A percentile compares a stretch with the other conserved stretches of the same genome.
These are phyloP conservation scores for Callionymus lyra DNA, from an alignment of 2,113 vertebrate genomes.

Conservation along the genomic window DNA sequence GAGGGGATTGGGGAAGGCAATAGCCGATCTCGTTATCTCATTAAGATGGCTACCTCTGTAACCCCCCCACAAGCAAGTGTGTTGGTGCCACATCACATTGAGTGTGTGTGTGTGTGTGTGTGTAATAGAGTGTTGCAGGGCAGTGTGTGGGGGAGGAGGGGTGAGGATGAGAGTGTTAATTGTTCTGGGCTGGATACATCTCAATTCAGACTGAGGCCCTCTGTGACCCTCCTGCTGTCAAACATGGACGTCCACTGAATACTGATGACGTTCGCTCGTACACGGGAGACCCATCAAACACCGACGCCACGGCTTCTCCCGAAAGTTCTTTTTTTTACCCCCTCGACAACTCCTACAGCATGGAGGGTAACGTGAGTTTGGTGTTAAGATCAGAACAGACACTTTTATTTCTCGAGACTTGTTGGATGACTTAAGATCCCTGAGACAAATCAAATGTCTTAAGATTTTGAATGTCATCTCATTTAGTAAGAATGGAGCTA, in stretches of 20 bases:
- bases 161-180: constrained; percentile 11
- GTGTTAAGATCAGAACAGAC: too few relatives aligned
- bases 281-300: too few relatives aligned
- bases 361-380: too few relatives aligned
- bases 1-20: constrained; percentile 9
- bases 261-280: constrained; percentile 11
- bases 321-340: too few relatives aligned
- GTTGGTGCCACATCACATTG: constrained; percentile 6
- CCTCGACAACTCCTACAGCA: too few relatives aligned
- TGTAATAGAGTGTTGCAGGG: background rate
- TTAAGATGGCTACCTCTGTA: constrained; percentile 40
- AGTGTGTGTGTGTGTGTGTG: background rate
- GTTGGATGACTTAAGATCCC: too few relatives aligned
- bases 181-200: background rate
- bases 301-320: too few relatives aligned
- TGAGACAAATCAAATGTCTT: too few relatives aligned
- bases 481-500: too few relatives aligned
- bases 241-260: constrained; percentile 1
- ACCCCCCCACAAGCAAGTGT: constrained; percentile 2
- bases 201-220: constrained; percentile 17
- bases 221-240: constrained; percentile 17
- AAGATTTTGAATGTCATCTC: too few relatives aligned
- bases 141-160: background rate
- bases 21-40: constrained; percentile 38
- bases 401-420: too few relatives aligned